phyloP scores from a whole-genome alignment of 2,888 invertebrate species.

The Bimastos eiseni region DNA sequence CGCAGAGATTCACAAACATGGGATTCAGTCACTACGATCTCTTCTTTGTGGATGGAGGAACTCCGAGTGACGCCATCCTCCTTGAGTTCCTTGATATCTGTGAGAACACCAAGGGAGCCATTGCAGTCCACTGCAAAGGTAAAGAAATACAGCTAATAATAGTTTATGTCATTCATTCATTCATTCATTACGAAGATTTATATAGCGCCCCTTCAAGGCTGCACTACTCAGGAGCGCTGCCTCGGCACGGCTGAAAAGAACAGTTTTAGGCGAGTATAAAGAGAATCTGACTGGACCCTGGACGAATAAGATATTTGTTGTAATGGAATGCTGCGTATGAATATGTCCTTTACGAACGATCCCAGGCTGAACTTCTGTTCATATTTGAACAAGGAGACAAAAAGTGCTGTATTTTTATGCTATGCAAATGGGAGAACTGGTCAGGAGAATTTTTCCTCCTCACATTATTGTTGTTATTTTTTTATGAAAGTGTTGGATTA shows the following conservation, averaged over 20 bases:
- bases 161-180: not conserved
- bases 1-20: constrained; percentile 79
- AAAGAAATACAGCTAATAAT: not conserved
- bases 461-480: no score
- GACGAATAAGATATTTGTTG: not conserved
- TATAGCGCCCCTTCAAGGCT: no score
- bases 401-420: no score
- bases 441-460: no score
- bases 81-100: constrained; percentile 83
- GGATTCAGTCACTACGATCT: constrained; percentile 93
- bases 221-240: no score
- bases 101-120: constrained; percentile 83
- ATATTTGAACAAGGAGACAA: no score
- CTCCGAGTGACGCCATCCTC: constrained; percentile 86
- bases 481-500: no score
- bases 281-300: no score
- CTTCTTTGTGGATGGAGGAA: constrained; percentile 94
- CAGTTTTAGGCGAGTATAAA: no score
- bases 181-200: no score
- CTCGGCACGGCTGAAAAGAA: no score
- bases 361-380: not conserved
- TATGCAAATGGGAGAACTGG: no score
- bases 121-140: constrained; percentile 93
- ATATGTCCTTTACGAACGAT: not conserved
- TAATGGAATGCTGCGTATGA: not conserved